These are phyloP conservation scores for Anastrepha obliqua DNA, from an alignment of 1,140 invertebrate species.

Conservation along the genomic window DNA sequence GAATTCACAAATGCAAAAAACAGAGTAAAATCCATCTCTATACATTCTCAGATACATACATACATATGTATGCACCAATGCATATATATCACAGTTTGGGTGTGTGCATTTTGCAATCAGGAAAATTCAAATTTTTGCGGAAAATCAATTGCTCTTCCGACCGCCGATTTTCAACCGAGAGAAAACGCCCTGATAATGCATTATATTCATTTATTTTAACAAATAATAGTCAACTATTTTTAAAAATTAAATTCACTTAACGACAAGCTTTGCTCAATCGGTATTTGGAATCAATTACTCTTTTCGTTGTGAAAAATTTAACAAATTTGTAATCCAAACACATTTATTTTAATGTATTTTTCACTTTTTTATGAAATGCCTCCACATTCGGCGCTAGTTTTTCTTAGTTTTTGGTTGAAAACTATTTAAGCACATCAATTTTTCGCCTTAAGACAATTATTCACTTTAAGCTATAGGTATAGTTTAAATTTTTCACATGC, in stretches of 20 bases:
- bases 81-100: not conserved
- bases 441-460: not conserved
- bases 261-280: too few species aligned
- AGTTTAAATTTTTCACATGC: constrained; percentile 11
- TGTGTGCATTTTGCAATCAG: constrained; percentile 13
- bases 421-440: not conserved
- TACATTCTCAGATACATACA: not conserved
- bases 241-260: too few species aligned
- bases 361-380: too few species aligned
- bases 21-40: not conserved
- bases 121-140: constrained; percentile 41
- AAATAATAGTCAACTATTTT: too few species aligned
- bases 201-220: not conserved
- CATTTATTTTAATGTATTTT: too few species aligned
- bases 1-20: not conserved
- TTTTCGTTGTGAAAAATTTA: too few species aligned
- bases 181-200: constrained; percentile 12
- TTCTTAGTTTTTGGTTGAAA: not conserved
- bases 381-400: too few species aligned
- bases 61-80: not conserved
- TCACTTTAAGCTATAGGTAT: too few species aligned
- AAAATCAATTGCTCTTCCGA: constrained; percentile 20
- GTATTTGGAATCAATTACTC: too few species aligned
- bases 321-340: too few species aligned
- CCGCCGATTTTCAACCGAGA: not conserved